These are phyloP conservation scores for Mycteria americana DNA, from an alignment of 2,797 vertebrate species.

Conservation along the genomic window DNA sequence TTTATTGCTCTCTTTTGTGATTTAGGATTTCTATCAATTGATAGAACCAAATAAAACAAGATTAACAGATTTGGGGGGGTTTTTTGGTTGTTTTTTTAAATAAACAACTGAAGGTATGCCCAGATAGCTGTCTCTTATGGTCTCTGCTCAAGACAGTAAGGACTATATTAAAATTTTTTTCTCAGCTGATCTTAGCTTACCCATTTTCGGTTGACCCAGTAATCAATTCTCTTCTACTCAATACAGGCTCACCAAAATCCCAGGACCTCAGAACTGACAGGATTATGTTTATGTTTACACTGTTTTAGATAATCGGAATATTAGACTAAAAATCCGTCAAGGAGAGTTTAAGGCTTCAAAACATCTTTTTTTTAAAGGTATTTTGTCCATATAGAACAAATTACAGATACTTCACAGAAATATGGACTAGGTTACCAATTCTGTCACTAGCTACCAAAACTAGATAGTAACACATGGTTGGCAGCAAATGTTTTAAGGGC, in stretches of 20 bases:
- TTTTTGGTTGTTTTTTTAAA: neutral
- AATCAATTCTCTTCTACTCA: neutral
- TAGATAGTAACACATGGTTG: too few species aligned
- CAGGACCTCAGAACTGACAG: neutral
- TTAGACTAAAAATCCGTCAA: neutral
- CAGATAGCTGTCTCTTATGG: neutral
- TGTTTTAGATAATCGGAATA: neutral
- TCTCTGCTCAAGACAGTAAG: neutral
- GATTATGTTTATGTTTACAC: neutral
- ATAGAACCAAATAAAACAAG: neutral
- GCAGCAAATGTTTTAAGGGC: neutral
- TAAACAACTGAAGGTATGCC: neutral
- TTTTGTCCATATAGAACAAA: neutral
- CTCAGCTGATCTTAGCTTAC: neutral
- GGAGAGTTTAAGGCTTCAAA: neutral
- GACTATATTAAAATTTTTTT: fast-evolving
- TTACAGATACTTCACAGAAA: neutral
- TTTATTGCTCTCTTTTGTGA: neutral
- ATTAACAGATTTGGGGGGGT: fast-evolving
- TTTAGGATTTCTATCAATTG: neutral
- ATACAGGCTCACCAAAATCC: neutral
- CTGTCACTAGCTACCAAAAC: neutral
- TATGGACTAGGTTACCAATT: neutral
- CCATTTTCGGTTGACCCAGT: neutral
- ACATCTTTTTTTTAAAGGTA: neutral